phyloP scores from a whole-genome alignment of 2,888 invertebrate genomes.

The Thysanoteuthis rhombus region DNA sequence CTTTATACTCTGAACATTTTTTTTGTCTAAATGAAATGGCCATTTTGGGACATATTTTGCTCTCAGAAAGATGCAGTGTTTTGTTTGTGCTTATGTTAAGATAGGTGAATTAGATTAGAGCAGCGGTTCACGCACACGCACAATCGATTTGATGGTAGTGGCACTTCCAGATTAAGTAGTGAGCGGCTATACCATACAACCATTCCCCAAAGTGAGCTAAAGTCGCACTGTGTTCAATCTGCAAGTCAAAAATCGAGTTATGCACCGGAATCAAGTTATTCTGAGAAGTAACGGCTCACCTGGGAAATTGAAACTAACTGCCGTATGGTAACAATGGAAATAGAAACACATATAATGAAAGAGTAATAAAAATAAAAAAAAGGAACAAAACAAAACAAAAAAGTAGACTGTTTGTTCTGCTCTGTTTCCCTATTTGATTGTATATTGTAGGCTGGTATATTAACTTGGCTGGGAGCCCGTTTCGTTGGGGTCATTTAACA shows the following conservation, averaged over 20 bases:
- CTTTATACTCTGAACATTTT: neutral
- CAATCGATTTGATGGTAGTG: neutral
- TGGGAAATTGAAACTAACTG: neutral
- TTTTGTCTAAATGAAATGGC: neutral
- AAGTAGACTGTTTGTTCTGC: neutral
- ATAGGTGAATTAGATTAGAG: neutral
- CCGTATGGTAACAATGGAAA: neutral
- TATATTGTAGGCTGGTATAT: neutral
- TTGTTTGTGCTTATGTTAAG: neutral
- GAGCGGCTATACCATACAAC: neutral
- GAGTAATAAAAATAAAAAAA: neutral
- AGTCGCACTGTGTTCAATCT: neutral
- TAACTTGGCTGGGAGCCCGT: neutral
- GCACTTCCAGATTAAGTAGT: neutral
- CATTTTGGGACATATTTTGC: neutral
- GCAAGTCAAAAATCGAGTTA: neutral
- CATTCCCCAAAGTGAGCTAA: neutral
- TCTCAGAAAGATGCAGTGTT: neutral
- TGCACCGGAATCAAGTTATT: neutral
- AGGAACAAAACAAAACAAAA: neutral
- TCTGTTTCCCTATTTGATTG: neutral
- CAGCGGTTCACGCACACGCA: neutral
- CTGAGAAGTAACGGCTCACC: neutral
- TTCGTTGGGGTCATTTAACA: neutral
- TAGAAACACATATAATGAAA: neutral